Evolutionary conservation across 2,113 vertebrate species (phyloP).

Genomic region (Clarias batrachus): DNA sequence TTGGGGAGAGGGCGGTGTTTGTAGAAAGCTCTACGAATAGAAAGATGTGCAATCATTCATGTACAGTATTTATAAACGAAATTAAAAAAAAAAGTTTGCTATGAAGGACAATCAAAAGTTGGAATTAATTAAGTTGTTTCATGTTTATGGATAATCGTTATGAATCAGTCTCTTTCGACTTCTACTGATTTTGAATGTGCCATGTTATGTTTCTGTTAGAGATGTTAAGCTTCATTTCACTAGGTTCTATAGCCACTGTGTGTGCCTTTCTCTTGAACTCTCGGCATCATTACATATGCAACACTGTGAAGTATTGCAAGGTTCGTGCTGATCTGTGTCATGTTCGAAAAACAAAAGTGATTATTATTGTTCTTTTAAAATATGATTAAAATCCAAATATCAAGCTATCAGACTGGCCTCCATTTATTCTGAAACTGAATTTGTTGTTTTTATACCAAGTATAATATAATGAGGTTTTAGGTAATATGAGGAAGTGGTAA

Average conservation of each 20-base stretch:
- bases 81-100: background rate
- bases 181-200: constrained; percentile 28
- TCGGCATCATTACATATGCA: constrained; percentile 44
- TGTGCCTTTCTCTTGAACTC: constrained; percentile 44
- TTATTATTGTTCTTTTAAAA: constrained; percentile 40
- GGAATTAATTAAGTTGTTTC: constrained; percentile 4
- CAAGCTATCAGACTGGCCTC: background rate
- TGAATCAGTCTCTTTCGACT: constrained; percentile 13
- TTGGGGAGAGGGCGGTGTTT: background rate
- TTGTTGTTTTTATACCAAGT: background rate
- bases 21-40: background rate
- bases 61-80: constrained; percentile 3
- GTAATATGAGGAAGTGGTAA: background rate
- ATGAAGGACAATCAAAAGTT: constrained; percentile 49
- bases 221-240: constrained; percentile 28
- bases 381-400: constrained; percentile 21
- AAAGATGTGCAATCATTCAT: constrained; percentile 7
- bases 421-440: constrained; percentile 1
- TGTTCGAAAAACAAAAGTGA: constrained; percentile 38
- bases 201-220: constrained; percentile 35
- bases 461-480: background rate
- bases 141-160: constrained; percentile 32
- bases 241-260: constrained; percentile 37
- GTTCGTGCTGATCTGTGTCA: constrained; percentile 40
- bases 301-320: constrained; percentile 41